Percentiles rank a stretch among this genome's conserved stretches.
Conservation (phyloP, 2,797 vertebrate genomes). For the Hirundo rustica region DNA sequence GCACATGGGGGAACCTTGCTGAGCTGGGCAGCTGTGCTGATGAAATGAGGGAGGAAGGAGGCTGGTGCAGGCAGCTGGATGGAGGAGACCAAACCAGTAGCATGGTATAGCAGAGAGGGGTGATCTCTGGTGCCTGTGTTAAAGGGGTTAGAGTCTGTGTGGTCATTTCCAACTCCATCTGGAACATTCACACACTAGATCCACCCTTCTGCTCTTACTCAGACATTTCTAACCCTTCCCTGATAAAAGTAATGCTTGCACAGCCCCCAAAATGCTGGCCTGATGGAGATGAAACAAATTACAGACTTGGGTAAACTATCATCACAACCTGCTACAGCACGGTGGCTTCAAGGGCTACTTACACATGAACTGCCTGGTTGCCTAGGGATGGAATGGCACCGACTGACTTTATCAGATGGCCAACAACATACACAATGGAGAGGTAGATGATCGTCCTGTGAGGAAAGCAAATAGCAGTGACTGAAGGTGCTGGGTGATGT, state of each 20-base stretch:
- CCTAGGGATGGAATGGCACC: constrained; percentile 90
- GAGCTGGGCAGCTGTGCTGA: neutral
- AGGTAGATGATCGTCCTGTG: constrained; percentile 95
- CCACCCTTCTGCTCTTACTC: neutral
- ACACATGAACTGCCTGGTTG: constrained; percentile 84
- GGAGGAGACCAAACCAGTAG: neutral
- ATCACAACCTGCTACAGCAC: neutral
- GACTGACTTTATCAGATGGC: constrained; percentile 92
- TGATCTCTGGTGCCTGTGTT: neutral
- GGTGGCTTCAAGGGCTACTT: constrained; percentile 72
- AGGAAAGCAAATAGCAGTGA: constrained; percentile 63
- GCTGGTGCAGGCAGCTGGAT: neutral
- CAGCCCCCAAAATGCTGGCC: neutral
- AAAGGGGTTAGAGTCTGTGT: neutral
- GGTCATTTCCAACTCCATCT: neutral
- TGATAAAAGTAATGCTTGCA: neutral
- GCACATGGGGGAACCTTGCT: neutral
- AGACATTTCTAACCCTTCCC: neutral
- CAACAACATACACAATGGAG: constrained; percentile 91
- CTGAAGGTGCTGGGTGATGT: neutral
- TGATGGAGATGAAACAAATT: neutral
- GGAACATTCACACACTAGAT: neutral
- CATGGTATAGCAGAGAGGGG: neutral
- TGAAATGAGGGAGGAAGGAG: neutral
- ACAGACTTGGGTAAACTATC: neutral